Conservation (phyloP, 2,888 invertebrate genomes). For the Beris chalybata region DNA sequence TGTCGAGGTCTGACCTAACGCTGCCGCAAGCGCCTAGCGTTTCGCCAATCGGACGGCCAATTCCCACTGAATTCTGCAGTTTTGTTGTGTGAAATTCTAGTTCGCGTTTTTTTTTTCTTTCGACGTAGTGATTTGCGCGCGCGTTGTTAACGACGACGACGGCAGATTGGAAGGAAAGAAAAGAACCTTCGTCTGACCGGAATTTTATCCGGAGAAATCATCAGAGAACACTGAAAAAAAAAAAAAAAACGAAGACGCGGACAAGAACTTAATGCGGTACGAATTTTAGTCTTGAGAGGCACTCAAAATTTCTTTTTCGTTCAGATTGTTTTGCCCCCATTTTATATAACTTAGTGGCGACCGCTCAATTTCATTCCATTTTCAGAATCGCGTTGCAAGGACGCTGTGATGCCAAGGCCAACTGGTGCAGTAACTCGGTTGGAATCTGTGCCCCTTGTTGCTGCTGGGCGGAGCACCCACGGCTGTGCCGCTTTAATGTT, state of each 20-base stretch:
- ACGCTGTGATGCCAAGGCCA: background rate
- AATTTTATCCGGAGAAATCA: background rate
- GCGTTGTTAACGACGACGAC: no score
- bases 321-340: background rate
- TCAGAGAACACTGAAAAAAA: background rate
- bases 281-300: background rate
- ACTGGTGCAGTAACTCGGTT: background rate
- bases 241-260: background rate
- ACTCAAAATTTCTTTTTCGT: no score
- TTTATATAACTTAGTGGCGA: conserved; percentile 15
- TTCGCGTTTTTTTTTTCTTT: no score
- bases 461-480: background rate
- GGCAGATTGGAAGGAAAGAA: background rate
- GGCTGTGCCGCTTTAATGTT: background rate
- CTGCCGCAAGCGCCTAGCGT: no score
- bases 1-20: no score
- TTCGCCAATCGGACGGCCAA: no score
- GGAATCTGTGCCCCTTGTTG: background rate
- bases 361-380: background rate
- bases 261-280: conserved; percentile 16
- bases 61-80: no score
- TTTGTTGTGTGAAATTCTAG: no score
- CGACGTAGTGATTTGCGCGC: no score
- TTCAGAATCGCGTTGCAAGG: background rate
- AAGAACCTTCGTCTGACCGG: background rate